Evolutionary conservation across 2,888 invertebrate genomes (phyloP).

Genomic region (Crioceris asparagi): DNA sequence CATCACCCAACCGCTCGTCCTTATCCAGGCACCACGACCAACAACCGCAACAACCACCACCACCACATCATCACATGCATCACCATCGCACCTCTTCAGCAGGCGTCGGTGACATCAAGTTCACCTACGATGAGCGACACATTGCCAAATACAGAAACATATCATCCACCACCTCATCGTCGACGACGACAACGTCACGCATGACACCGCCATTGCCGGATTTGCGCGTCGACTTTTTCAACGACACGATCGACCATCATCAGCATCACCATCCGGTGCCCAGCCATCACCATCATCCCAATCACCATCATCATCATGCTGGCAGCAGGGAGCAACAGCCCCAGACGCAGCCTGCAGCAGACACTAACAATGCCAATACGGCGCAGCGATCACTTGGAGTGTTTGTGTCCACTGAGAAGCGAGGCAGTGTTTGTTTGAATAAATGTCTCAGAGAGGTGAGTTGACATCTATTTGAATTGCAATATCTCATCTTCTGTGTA

Average conservation of each 20-base stretch:
- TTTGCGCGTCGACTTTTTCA: slow-evolving; percentile 51
- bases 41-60: slow-evolving; percentile 6
- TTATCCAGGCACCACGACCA: too few species aligned
- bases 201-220: slow-evolving; percentile 53
- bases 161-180: slow-evolving; percentile 14
- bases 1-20: slow-evolving; percentile 33
- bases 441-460: slow-evolving; percentile 39
- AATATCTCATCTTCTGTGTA: too few species aligned
- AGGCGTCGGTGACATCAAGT: slow-evolving; percentile 27
- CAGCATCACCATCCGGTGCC: slow-evolving; percentile 10
- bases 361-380: too few species aligned
- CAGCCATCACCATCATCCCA: too few species aligned
- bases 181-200: slow-evolving; percentile 40
- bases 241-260: slow-evolving; percentile 33
- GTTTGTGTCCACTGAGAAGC: slow-evolving; percentile 29
- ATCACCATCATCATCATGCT: too few species aligned
- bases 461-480: too few species aligned
- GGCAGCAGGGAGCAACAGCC: slow-evolving; percentile 17
- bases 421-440: slow-evolving; percentile 38
- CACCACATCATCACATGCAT: too few species aligned
- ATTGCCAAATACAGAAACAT: slow-evolving; percentile 29
- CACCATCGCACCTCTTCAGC: slow-evolving; percentile 7
- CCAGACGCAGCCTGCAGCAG: slow-evolving; percentile 5
- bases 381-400: slow-evolving; percentile 16
- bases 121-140: slow-evolving; percentile 36